Conservation (phyloP, 2,113 vertebrate genomes). For the Corythornis cristatus region DNA sequence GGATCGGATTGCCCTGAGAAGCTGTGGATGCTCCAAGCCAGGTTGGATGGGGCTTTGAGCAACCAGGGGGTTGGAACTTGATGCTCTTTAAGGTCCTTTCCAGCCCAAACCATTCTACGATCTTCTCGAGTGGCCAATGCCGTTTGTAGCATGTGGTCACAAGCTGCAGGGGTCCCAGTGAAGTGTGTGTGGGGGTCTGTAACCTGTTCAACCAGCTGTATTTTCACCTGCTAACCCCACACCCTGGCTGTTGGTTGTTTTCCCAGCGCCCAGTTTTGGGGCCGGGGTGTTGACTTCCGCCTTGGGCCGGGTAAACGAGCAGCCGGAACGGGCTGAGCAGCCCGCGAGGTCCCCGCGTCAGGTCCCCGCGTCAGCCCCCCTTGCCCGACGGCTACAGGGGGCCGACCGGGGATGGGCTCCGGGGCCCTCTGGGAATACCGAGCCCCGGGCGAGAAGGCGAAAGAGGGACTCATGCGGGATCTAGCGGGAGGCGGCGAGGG, state of each 20-base stretch:
- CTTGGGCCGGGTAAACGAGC: background rate
- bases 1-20: background rate
- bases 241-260: background rate
- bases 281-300: background rate
- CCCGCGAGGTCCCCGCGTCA: too few relatives aligned
- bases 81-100: background rate
- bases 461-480: background rate
- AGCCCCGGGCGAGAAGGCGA: background rate
- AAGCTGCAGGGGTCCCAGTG: accelerated
- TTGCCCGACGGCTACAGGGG: too few relatives aligned
- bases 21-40: background rate
- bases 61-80: background rate
- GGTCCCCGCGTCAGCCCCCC: too few relatives aligned
- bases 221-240: background rate
- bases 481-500: background rate
- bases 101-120: background rate
- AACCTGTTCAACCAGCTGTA: accelerated
- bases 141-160: background rate
- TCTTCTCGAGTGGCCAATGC: background rate
- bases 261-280: background rate
- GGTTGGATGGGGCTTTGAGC: background rate
- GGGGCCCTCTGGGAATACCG: background rate
- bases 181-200: accelerated
- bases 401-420: too few relatives aligned
- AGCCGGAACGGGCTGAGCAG: background rate